These are phyloP conservation scores for Rhagophthalmus giganteus DNA, from an alignment of 2,888 invertebrate genomes.

Conservation along the genomic window DNA sequence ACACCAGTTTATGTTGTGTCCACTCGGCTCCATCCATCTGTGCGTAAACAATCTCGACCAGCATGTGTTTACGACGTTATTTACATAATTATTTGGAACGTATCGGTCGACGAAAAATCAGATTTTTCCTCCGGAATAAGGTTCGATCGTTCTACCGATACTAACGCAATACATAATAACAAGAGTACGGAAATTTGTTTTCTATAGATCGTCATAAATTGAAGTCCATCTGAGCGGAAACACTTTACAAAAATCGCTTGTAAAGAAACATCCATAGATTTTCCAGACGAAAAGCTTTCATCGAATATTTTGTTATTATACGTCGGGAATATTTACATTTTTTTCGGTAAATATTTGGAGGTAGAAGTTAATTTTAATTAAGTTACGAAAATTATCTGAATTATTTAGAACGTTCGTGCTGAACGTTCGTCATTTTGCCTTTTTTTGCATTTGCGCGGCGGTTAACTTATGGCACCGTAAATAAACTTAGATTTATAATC, in stretches of 20 bases:
- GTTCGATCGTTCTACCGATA: too few relatives aligned
- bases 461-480: too few relatives aligned
- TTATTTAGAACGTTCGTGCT: too few relatives aligned
- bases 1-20: slow-evolving; percentile 34
- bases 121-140: background rate
- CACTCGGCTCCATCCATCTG: slow-evolving; percentile 28
- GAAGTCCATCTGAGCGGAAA: slow-evolving; percentile 8
- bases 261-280: slow-evolving; percentile 14
- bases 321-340: slow-evolving; percentile 6
- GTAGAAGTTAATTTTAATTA: too few relatives aligned
- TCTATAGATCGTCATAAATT: background rate
- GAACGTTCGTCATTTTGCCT: too few relatives aligned
- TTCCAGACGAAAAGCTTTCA: slow-evolving; percentile 15
- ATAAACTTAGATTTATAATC: too few relatives aligned
- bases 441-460: too few relatives aligned
- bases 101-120: slow-evolving; percentile 2
- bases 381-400: too few relatives aligned
- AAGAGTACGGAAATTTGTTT: background rate
- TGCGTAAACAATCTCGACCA: slow-evolving; percentile 29
- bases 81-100: slow-evolving; percentile 26
- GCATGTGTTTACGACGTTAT: slow-evolving; percentile 25
- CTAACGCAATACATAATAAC: background rate
- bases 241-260: slow-evolving; percentile 18
- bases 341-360: background rate
- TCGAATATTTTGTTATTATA: slow-evolving; percentile 11